Base-by-base conservation (phyloP, 2,888 invertebrate genomes). In the Sarcophaga caerulescens region DNA sequence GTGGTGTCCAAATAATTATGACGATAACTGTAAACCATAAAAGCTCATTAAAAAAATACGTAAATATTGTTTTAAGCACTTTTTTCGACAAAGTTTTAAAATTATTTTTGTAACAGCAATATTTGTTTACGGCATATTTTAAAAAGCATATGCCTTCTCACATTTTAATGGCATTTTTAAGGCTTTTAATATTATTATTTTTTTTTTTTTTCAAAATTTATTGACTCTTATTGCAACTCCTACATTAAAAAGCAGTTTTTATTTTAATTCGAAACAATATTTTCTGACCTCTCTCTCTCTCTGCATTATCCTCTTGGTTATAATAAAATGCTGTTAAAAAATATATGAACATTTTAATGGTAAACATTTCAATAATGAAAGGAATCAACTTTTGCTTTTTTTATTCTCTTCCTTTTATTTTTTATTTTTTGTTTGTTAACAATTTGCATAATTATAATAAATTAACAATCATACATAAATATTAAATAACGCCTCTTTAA, bases 361-460 rank as follows among this genome's bases (percentile, higher is more conserved):
- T 47, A 70, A 45, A 4, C 12, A 52, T 17, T 52, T 12, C 1
- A 52, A 1, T 52, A 52, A 52, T 35, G 17, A 14, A 52, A 52
- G 52, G 17, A 52, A 17, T 17, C 17, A 52, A 52, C 52, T 66
- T 66, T 45, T 12, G 19, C 12, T 63, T 63, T 63, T 63, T 23
- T 23, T 35, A 35, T 35, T 35, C 35, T 35, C 10, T 35, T 35
- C 6, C 6, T 35, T 35, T 35, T 25, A 3, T 25, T 25, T 25
- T 25, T n/a, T n/a, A n/a, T n/a, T 35, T 35, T 35, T 77, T 82
- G 79, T 79, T 84, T 84, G 69, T 60, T 70, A 84, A 84, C 84
- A 84, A 80, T 84, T 84, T 84, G 84, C 84, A 84, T 84, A 84
- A 84, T 84, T 84, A 80, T 80, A 84, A 80, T 80, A 84, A 84